Evolutionary conservation across 2,888 invertebrate genomes (phyloP), one percentile per base, ranked within the genome.

Genomic region (Noctua comes): DNA sequence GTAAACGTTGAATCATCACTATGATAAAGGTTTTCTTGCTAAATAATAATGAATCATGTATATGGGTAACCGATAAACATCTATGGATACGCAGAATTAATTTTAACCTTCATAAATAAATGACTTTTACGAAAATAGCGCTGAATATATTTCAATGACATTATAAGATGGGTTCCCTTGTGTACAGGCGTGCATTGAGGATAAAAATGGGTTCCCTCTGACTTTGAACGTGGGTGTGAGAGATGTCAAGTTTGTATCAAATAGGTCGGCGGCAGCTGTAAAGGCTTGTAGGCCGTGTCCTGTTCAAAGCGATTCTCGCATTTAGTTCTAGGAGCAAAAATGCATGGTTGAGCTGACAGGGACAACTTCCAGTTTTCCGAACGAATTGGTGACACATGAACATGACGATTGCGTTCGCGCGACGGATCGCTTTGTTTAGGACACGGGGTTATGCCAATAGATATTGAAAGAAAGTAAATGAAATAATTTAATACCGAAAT

Each of bases 21-120:
- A n/a, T n/a, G 18, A 54, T 43, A 21, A 73, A 83, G 81, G 68
- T 69, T 85, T 71, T 80, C 85, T 69, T 48, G 31, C 36, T 68
- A 76, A 83, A 40, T 80, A 54, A 68, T 84, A 65, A 51, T 72
- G n/a, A 85, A 68, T 83, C 57, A 72, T 72, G 2, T 71, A 68
- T 59, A 51, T 68, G 16, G n/a, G 62, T 74, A 84, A 13, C 18
- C 48, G 66, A 71, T 85, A 85, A 75, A 85, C 57, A 76, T 65
- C 24, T 5, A 75, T 36, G 36, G 36, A 57, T 73, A 62, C 73
- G 51, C n/a, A 54, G 85, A 83, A 83, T 85, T 57, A 70, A 72
- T 80, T 62, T 54, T 0, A 57, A 62, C 31, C 40, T 72, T 24
- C 57, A 54, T 72, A 85, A 76, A 76, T 82, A 68, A 48, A 76